These are phyloP conservation scores for Huso huso DNA, from an alignment of 2,797 vertebrate genomes.

Conservation along the genomic window DNA sequence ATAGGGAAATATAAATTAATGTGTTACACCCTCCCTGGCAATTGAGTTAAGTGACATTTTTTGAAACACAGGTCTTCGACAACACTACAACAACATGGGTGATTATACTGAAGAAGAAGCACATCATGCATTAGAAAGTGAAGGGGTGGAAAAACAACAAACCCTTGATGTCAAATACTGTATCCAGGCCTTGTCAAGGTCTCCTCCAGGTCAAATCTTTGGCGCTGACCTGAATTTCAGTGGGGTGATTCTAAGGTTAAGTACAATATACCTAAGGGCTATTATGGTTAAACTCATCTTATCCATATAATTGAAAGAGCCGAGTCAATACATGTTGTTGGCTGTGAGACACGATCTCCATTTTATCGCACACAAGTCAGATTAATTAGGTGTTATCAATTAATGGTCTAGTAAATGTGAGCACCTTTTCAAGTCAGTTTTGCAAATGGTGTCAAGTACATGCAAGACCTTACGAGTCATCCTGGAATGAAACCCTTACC, in stretches of 20 bases:
- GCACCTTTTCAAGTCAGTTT: slow-evolving; percentile 48
- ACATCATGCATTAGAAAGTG: not conserved
- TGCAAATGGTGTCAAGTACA: slow-evolving; percentile 36
- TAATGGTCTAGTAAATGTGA: slow-evolving; percentile 64
- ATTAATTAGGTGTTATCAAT: slow-evolving; percentile 79
- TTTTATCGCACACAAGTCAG: slow-evolving; percentile 65
- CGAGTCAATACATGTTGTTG: slow-evolving; percentile 58
- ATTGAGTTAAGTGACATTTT: too few relatives aligned
- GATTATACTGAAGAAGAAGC: not conserved
- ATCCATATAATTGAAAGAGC: slow-evolving; percentile 55
- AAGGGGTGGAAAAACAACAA: not conserved
- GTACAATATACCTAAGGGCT: slow-evolving; percentile 48
- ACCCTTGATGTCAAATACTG: not conserved
- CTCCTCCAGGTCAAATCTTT: slow-evolving; percentile 43
- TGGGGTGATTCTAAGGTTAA: slow-evolving; percentile 64
- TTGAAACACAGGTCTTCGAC: not conserved
- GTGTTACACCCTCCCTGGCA: too few relatives aligned
- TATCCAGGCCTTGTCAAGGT: slow-evolving; percentile 33
- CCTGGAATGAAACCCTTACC: slow-evolving; percentile 13
- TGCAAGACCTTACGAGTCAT: slow-evolving; percentile 28
- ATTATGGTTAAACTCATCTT: slow-evolving; percentile 37
- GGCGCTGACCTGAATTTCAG: slow-evolving; percentile 40
- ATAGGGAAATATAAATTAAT: too few relatives aligned
- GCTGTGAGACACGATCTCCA: slow-evolving; percentile 55
- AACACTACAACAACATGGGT: not conserved